Evolutionary conservation across 1,140 invertebrate species (phyloP), one percentile per base, ranked within the genome.

Genomic region (Ceratosolen solmsi): DNA sequence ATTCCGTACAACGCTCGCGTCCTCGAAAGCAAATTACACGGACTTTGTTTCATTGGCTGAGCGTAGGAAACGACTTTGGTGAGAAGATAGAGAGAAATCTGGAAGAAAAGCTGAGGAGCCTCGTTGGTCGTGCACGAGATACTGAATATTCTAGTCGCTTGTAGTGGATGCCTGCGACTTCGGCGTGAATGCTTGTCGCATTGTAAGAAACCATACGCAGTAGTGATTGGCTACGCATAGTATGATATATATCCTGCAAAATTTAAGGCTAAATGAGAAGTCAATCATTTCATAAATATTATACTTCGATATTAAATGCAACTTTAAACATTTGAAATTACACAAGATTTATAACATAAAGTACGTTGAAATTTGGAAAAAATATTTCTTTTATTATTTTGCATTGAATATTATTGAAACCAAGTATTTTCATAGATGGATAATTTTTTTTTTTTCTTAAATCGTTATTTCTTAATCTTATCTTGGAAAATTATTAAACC

Each of bases 31-130:
- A 70, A 70, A 70, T 70, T 70, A 70, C 68, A 70, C 13, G 36
- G 68, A 70, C 68, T 70, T 70, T 70, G 68, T 70, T 70, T 70
- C 68, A 70, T 70, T 70, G 36, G 68, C 5, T 70, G 68, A 70
- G 68, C 68, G 25, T 25, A 17, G 68, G 11, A 70, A 70, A 70
- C 13, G 68, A 25, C 7, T 9, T 11, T 33, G 8, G 17, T 2
- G 68, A 41, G 68, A 27, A 46, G 38, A 25, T n/a, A 46, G 60
- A 36, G 60, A 13, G 27, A 65, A 63, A 33, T 65, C 60, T 65
- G 11, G 30, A 65, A 65, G 60, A 65, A 65, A 65, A 65, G 30
- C 2, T 65, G 68, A 25, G 38, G 22, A 70, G 22, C 1, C 46
- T 46, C 36, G 36, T 70, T 36, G 22, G 36, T 65, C 60, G 27